phyloP scores from a whole-genome alignment of 2,888 invertebrate species.

The Coleophora deauratella region DNA sequence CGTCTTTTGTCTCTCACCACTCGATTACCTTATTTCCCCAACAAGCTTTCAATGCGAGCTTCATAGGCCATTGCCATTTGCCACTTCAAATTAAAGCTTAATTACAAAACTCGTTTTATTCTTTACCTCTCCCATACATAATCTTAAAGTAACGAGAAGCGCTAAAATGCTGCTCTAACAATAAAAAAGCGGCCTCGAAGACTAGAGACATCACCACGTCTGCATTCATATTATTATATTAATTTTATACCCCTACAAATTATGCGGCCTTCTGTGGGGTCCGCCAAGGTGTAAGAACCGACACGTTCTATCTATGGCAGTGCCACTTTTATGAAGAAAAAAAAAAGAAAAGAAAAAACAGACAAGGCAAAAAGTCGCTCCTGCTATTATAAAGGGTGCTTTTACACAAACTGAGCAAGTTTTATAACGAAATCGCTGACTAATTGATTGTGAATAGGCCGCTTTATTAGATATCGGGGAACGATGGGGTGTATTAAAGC shows the following conservation, averaged over 20 bases:
- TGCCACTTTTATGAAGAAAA: slow-evolving; percentile 52
- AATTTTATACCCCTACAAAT: slow-evolving; percentile 65
- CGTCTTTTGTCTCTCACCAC: no score
- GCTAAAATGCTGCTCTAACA: no score
- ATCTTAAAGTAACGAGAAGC: no score
- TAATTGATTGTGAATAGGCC: slow-evolving; percentile 60
- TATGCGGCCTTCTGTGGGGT: slow-evolving; percentile 63
- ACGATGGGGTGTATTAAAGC: slow-evolving; percentile 35
- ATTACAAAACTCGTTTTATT: no score
- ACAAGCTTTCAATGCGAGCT: no score
- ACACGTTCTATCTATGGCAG: slow-evolving; percentile 67
- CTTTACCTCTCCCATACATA: no score
- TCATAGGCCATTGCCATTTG: no score
- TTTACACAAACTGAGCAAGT: slow-evolving; percentile 51
- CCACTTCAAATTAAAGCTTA: no score
- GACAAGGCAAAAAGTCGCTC: slow-evolving; percentile 49
- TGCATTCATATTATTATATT: slow-evolving; percentile 42
- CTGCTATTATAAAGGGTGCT: slow-evolving; percentile 42
- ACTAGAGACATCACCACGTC: slow-evolving; percentile 28
- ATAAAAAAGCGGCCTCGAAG: no score
- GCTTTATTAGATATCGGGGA: slow-evolving; percentile 43
- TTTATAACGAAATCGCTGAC: slow-evolving; percentile 56
- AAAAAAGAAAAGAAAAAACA: slow-evolving; percentile 18
- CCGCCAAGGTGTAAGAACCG: slow-evolving; percentile 65
- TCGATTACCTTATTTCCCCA: no score